These are phyloP conservation scores for Acrocephalus arundinaceus DNA, from an alignment of 2,113 vertebrate species.

Conservation along the genomic window DNA sequence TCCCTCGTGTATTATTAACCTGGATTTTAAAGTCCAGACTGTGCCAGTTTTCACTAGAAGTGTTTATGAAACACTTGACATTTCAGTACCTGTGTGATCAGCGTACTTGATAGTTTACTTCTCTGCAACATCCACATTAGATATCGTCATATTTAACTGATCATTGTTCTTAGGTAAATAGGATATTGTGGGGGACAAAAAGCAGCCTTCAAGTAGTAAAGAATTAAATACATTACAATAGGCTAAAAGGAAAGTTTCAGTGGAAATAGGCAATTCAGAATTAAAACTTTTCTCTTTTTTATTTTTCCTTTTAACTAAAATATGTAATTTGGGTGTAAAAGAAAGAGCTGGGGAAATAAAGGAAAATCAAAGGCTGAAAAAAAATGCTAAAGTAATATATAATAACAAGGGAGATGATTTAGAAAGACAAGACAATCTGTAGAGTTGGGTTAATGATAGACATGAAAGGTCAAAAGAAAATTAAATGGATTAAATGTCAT, in stretches of 20 bases:
- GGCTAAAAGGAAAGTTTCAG: background rate
- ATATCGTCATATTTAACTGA: background rate
- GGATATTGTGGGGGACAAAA: background rate
- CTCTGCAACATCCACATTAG: background rate
- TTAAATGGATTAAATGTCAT: background rate
- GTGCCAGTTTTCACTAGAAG: background rate
- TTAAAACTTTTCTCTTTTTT: background rate
- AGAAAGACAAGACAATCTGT: background rate
- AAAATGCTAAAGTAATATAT: background rate
- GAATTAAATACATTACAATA: background rate
- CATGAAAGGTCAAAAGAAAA: background rate
- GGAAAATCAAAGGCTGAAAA: background rate
- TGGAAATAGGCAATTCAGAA: background rate
- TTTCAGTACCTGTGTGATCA: background rate
- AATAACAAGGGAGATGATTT: background rate
- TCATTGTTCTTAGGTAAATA: background rate
- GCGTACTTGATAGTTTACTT: background rate
- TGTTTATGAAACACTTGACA: background rate
- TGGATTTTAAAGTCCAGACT: background rate
- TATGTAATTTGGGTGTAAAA: background rate
- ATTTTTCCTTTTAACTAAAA: background rate
- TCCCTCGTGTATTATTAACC: background rate
- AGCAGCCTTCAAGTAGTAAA: background rate
- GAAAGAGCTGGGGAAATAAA: background rate
- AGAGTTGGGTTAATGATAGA: background rate